Evolutionary conservation across 1,140 invertebrate genomes (phyloP), one percentile per base, ranked within the genome.

Genomic region (Bombus ignitus): DNA sequence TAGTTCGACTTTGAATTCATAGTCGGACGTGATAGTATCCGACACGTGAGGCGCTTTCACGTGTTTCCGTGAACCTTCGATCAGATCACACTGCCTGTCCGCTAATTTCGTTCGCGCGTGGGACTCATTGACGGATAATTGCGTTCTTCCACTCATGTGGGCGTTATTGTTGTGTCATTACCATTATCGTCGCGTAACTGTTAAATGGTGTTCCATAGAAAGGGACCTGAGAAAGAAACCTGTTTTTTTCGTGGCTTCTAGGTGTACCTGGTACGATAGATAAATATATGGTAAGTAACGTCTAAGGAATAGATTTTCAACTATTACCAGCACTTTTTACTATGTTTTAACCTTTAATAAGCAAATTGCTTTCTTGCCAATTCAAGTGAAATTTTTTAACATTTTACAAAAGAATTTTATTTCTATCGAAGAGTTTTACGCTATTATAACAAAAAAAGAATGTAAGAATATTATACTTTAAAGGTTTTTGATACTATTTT

Each of bases 131-230:
- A 65, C 35, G 57, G 42, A 80, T 80, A 71, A 85, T 85, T 80
- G 47, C 76, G 57, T 47, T 42, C 70, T 22, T 22, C 32, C 66
- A 28, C 25, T 28, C 37, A 22, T 53, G 83, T 85, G 57, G 83
- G 83, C 75, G 83, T 79, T 47, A 85, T 85, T 85, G 76, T 85
- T 62, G 68, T 62, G 57, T 39, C 74, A 71, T 84, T 79, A 83
- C 75, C 66, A 68, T 71, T 42, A 83, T 70, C 74, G 74, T 78
- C 44, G 74, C 53, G 62, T 78, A 70, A 78, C 74, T 35, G 65
- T 78, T 57, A 66, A 66, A 83, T 35, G 42, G 28, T 57, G 65
- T 57, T 3, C 74, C 28, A 25, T 44, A 37, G 18, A 12, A 9
- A 65, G 32, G 44, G 3, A 37, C 3, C n/a, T 3, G 9, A n/a